Percentiles rank a stretch among this genome's conserved stretches.
These are phyloP conservation scores for Boloria selene DNA, from an alignment of 2,888 invertebrate species.

Conservation along the genomic window DNA sequence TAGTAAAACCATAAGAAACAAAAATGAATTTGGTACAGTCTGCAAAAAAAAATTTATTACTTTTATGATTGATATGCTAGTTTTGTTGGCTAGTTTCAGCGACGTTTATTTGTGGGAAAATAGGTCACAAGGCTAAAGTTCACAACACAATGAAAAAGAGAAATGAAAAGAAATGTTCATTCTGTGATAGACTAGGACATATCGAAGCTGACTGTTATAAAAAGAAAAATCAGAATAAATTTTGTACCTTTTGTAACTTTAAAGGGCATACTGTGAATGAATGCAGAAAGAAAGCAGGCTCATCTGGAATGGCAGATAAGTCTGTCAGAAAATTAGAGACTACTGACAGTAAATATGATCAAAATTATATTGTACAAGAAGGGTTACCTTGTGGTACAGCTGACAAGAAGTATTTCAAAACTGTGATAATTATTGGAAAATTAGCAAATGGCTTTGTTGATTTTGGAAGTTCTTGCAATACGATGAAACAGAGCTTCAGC, in stretches of 20 bases:
- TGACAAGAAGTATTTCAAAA: slow-evolving; percentile 10
- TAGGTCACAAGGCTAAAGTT: neutral
- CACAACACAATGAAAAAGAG: neutral
- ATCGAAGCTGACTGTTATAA: neutral
- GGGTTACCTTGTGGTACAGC: neutral
- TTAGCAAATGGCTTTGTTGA: neutral
- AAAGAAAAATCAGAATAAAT: neutral
- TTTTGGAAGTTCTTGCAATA: slow-evolving; percentile 9
- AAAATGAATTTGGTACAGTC: too few relatives aligned
- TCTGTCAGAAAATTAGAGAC: neutral
- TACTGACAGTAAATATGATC: too few relatives aligned
- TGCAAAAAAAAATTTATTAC: too few relatives aligned
- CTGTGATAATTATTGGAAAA: too few relatives aligned
- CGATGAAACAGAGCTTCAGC: neutral
- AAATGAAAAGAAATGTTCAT: neutral
- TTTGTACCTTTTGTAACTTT: neutral
- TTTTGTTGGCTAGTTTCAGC: too few relatives aligned
- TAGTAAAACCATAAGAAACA: too few relatives aligned
- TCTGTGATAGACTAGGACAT: neutral
- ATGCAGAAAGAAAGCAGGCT: neutral
- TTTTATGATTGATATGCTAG: too few relatives aligned
- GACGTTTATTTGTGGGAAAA: neutral
- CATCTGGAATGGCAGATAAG: neutral
- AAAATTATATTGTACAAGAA: too few relatives aligned
- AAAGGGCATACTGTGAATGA: neutral